Evolutionary conservation across 2,113 vertebrate species (phyloP).

Genomic region (Cnemophilus loriae): DNA sequence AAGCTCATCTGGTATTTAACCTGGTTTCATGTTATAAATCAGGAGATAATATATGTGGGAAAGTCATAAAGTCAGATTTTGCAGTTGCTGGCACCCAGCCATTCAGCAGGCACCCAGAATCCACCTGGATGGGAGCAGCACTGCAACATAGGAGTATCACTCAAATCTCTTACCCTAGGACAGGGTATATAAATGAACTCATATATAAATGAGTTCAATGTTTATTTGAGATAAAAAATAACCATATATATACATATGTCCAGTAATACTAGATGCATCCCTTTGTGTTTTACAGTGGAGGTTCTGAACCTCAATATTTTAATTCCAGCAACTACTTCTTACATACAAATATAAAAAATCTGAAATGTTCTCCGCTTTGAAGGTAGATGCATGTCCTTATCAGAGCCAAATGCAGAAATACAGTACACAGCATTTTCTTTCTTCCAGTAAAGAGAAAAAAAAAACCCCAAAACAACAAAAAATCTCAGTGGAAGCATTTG

Average conservation of each 20-base stretch:
- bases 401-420: not conserved
- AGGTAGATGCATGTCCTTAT: not conserved
- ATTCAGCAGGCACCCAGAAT: not conserved
- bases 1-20: not conserved
- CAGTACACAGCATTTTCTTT: not conserved
- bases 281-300: not conserved
- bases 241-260: rapidly evolving
- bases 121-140: not conserved
- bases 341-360: not conserved
- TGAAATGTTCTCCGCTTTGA: not conserved
- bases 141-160: not conserved
- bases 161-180: not conserved
- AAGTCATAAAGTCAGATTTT: not conserved
- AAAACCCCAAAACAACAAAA: not conserved
- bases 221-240: not conserved
- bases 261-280: not conserved
- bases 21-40: not conserved
- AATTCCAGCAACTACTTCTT: not conserved
- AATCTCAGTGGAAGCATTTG: not conserved
- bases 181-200: not conserved
- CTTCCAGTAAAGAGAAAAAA: not conserved
- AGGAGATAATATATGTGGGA: not conserved
- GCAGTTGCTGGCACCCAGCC: not conserved
- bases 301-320: not conserved
- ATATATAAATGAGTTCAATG: not conserved